Evolutionary conservation across 2,888 invertebrate species (phyloP).

Genomic region (Lypha dubia): DNA sequence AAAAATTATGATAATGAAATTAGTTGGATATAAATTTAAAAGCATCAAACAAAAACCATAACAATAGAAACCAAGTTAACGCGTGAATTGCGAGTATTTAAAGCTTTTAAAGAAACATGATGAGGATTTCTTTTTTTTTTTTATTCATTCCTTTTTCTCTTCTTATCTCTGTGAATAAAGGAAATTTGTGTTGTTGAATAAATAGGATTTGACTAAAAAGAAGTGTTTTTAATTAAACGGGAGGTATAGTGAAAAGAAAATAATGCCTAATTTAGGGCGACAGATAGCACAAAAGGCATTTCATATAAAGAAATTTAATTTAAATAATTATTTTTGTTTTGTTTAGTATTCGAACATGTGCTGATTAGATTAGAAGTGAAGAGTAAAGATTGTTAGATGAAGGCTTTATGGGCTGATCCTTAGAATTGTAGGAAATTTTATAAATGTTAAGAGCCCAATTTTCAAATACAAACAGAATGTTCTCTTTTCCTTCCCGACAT

Average conservation of each 20-base stretch:
- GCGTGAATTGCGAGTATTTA: slow-evolving; percentile 35
- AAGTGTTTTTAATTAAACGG: slow-evolving; percentile 5
- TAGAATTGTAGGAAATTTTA: too few species aligned
- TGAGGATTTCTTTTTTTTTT: not conserved
- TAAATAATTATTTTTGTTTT: not conserved
- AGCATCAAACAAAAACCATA: not conserved
- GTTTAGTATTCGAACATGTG: too few species aligned
- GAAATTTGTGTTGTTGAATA: not conserved
- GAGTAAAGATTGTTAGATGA: too few species aligned
- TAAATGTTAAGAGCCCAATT: too few species aligned
- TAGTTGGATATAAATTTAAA: slow-evolving; percentile 40
- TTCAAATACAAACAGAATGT: too few species aligned
- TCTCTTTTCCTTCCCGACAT: too few species aligned
- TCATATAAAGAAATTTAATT: not conserved
- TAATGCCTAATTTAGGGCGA: too few species aligned
- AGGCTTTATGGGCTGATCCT: too few species aligned
- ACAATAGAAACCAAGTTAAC: not conserved
- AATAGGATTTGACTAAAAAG: slow-evolving; percentile 4
- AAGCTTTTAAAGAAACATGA: slow-evolving; percentile 8
- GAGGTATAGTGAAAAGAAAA: not conserved
- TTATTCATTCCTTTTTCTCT: not conserved
- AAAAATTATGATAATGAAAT: slow-evolving; percentile 51
- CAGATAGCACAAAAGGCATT: not conserved
- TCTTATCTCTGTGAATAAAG: not conserved
- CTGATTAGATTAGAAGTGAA: too few species aligned